phyloP scores from a whole-genome alignment of 2,888 invertebrate genomes.

The Xylota segnis region DNA sequence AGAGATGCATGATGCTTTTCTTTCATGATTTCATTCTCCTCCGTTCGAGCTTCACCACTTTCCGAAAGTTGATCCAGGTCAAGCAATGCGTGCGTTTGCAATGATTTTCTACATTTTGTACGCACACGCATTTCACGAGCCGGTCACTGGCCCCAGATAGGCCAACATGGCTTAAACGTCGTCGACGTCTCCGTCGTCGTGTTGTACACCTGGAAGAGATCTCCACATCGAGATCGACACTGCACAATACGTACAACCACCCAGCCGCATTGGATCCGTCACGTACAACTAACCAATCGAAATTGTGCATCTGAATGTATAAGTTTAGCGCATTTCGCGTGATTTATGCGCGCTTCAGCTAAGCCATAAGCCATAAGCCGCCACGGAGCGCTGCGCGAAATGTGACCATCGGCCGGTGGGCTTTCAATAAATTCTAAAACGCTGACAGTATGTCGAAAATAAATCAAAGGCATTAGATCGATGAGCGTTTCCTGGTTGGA shows the following conservation, averaged over 20 bases:
- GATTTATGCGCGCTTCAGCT: constrained; percentile 69
- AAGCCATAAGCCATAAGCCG: constrained; percentile 17
- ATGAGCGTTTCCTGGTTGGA: constrained; percentile 67
- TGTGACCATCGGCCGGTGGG: constrained; percentile 63
- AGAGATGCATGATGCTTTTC: constrained; percentile 46
- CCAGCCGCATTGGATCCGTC: constrained; percentile 65
- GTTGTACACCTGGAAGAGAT: constrained; percentile 62
- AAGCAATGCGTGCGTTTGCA: constrained; percentile 74
- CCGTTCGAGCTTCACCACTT: constrained; percentile 54
- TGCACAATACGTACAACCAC: constrained; percentile 29
- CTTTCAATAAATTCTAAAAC: constrained; percentile 70
- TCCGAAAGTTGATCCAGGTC: constrained; percentile 76
- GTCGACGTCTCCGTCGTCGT: neutral
- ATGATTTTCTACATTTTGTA: constrained; percentile 66
- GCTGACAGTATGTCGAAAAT: constrained; percentile 74
- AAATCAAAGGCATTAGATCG: constrained; percentile 73
- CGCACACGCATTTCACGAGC: constrained; percentile 60
- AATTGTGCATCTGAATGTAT: constrained; percentile 74
- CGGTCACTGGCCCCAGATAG: constrained; percentile 67
- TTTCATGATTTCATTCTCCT: constrained; percentile 18
- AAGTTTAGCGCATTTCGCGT: constrained; percentile 70
- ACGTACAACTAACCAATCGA: constrained; percentile 76
- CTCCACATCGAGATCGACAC: constrained; percentile 40
- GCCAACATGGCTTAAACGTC: constrained; percentile 20
- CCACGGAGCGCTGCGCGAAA: constrained; percentile 16